phyloP scores from a whole-genome alignment of 2,113 vertebrate species.

The Cheirogaleus medius region DNA sequence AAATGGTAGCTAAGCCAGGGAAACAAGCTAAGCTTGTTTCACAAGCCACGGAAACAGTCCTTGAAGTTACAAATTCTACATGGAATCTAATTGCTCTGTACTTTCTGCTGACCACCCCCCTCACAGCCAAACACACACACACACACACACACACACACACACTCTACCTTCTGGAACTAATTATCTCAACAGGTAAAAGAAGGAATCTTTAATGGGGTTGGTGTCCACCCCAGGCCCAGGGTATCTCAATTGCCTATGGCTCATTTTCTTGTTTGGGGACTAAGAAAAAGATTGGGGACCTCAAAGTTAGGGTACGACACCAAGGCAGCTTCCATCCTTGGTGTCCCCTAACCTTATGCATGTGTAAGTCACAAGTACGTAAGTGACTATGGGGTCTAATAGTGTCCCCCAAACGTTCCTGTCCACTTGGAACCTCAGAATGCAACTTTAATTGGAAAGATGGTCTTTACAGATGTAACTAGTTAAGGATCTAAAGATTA shows the following conservation, averaged over 20 bases:
- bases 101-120: not conserved
- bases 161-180: not conserved
- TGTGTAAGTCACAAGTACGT: not conserved
- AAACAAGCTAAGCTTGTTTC: too few relatives aligned
- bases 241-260: not conserved
- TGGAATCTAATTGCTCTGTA: not conserved
- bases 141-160: not conserved
- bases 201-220: not conserved
- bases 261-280: not conserved
- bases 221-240: too few relatives aligned
- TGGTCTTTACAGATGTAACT: not conserved
- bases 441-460: not conserved
- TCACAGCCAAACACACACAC: not conserved
- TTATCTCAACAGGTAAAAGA: not conserved
- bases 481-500: not conserved
- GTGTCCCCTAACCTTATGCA: not conserved
- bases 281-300: not conserved
- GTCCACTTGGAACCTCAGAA: not conserved
- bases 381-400: not conserved
- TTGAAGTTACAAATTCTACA: not conserved
- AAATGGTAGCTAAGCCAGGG: not conserved
- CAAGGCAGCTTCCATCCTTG: not conserved
- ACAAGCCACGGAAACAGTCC: not conserved
- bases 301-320: not conserved
- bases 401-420: not conserved